Base-by-base conservation (phyloP, 2,797 vertebrate species). In the Parotocinclus haroldoi region DNA sequence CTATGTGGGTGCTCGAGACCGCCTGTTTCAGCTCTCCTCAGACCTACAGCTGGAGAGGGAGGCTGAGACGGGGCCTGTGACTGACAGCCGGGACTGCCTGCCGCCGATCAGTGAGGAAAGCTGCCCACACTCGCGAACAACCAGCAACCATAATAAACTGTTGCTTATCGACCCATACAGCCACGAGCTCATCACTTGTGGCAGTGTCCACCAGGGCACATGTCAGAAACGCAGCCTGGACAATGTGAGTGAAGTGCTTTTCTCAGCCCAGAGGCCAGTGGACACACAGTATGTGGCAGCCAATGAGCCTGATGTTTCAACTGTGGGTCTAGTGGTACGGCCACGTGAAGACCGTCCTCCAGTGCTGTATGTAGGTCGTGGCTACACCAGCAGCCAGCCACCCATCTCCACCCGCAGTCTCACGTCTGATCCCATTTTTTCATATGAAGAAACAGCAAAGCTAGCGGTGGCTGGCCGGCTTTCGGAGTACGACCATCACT, bases 201-300 rank as follows among this genome's bases (percentile, higher is more conserved):
- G 96, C 48, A 98, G 96, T 0, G 91, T 96, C 57, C 92, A 94
- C 87, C 96, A 99, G 80, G 96, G 96, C 0, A 93, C 96, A 71
- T 99, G 96, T 59, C 94, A 98, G 80, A 96, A 95, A 73, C 90
- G 96, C 56, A 92, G 88, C 48, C 87, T 97, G 42, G 74, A 79
- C 0, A 87, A 86, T 10, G 87, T 98, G 0, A 55, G 81, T 14
- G 71, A 50, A 0, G 82, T 97, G 38, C 87, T 93, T 13, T 97
- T 98, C 77, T 89, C 91, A 7, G 92, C 94, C 0, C 92, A 94
- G 73, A 87, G 90, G 63, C 96, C 96, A 0, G 96, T 97, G 46
- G 96, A 98, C 69, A 97, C 94, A 1, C 96, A 99, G 58, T 98
- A 98, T 0, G 96, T 99, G 51, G 96, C 96, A 0, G 96, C 96